Base-by-base conservation (phyloP, 1,140 invertebrate genomes). In the Phenacoccus solenopsis region DNA sequence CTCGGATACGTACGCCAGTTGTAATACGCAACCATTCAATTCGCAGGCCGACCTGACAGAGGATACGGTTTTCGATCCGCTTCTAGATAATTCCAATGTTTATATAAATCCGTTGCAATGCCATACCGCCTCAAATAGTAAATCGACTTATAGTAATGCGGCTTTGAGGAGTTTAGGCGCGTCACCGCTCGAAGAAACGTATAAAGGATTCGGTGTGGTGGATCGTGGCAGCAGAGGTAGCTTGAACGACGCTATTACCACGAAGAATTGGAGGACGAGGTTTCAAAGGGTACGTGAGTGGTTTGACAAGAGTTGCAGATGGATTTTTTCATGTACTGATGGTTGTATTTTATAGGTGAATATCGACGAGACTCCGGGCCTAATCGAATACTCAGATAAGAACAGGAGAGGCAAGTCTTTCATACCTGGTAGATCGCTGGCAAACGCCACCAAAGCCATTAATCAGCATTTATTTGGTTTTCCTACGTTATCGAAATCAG, bases 1-100 rank as follows among this genome's bases (percentile, higher is more conserved):
- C 75, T 91, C 89, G 28, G 94, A 96, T 80, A 97, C 94, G 70
- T 98, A 93, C 81, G 91, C 91, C 77, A 95, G 91, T 80, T 98
- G 94, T 83, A 89, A 93, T 82, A 96, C 94, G 73, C 93, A 96
- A 82, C 93, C 92, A 75, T 94, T 90, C 81, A 86, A 89, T 79
- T 94, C 91, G 0, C 82, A 85, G 76, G 81, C 76, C 61, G 72
- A 72, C 32, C 22, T 72, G 13, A 72, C 71, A 1, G 30, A 64
- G 22, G 88, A 90, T 77, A 81, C 80, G 76, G 84, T 82, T 78
- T 81, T 81, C 69, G 81, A 82, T 73, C 78, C 56, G 61, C 20
- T 68, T 1, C 77, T 78, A 49, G 74, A 80, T 38, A 87, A 86
- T 72, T 90, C 89, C 78, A 95, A 94, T 82, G 84, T 96, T 73